Conservation (phyloP, 1,140 invertebrate species). For the Grapholita molesta region DNA sequence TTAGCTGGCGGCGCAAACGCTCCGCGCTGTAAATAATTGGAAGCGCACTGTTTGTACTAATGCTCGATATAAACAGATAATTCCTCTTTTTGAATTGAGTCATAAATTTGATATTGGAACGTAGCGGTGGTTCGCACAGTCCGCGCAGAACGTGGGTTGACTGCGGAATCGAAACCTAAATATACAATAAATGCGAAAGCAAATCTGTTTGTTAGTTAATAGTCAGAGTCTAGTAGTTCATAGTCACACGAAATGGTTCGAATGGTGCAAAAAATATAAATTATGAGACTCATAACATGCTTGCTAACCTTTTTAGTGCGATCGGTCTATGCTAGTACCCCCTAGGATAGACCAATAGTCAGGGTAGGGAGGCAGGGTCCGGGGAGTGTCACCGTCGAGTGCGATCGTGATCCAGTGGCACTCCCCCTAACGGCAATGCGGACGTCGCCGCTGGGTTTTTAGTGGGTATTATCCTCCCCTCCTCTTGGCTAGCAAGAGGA, state of each 20-base stretch:
- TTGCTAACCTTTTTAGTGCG: too few relatives aligned
- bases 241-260: background rate
- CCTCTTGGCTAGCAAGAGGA: too few relatives aligned
- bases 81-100: slow-evolving; percentile 52
- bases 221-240: background rate
- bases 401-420: too few relatives aligned
- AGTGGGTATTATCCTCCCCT: too few relatives aligned
- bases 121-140: slow-evolving; percentile 1
- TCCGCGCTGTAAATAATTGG: slow-evolving; percentile 53
- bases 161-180: background rate
- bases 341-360: too few relatives aligned
- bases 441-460: too few relatives aligned
- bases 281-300: too few relatives aligned
- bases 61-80: slow-evolving; percentile 42
- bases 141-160: background rate
- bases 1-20: slow-evolving; percentile 29
- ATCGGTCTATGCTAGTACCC: too few relatives aligned
- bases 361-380: too few relatives aligned
- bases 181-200: background rate
- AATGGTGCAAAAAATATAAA: background rate
- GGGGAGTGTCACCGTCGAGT: too few relatives aligned
- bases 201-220: background rate
- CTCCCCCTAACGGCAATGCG: too few relatives aligned
- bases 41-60: slow-evolving; percentile 53
- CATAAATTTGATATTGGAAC: slow-evolving; percentile 43